Percentiles rank a stretch among this genome's conserved stretches.
These are phyloP conservation scores for Anhinga rufa DNA, from an alignment of 2,113 vertebrate species.

Conservation along the genomic window DNA sequence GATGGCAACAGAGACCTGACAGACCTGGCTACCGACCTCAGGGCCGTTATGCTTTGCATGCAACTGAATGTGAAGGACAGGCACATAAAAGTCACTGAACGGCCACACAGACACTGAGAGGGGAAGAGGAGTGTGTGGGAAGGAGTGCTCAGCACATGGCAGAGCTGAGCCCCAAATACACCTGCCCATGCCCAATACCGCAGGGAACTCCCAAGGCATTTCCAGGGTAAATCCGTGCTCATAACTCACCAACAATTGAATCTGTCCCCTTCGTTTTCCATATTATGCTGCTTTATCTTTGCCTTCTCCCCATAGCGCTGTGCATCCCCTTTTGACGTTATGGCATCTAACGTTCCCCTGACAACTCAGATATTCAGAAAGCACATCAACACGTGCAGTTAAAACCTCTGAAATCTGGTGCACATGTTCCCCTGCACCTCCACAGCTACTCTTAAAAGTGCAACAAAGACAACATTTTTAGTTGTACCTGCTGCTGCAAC, in stretches of 20 bases:
- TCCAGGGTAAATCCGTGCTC: not conserved
- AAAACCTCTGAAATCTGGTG: not conserved
- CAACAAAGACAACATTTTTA: not conserved
- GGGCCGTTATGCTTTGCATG: not conserved
- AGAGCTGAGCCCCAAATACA: not conserved
- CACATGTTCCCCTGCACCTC: not conserved
- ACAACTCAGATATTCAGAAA: not conserved
- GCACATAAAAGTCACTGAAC: not conserved
- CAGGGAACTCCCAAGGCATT: not conserved
- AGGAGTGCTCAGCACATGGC: not conserved
- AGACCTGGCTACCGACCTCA: not conserved
- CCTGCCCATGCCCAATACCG: not conserved
- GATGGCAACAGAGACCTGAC: not conserved
- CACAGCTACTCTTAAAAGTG: not conserved
- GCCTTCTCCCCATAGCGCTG: not conserved
- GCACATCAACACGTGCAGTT: not conserved
- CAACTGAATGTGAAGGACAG: not conserved
- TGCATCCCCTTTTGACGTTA: not conserved
- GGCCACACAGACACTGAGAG: not conserved
- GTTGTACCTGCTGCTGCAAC: not conserved
- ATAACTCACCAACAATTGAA: not conserved
- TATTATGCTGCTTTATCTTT: not conserved
- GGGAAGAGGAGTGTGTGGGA: not conserved
- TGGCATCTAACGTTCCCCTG: not conserved
- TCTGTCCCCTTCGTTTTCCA: not conserved